Conservation (phyloP, 2,888 invertebrate species). For the Dioctria linearis region DNA sequence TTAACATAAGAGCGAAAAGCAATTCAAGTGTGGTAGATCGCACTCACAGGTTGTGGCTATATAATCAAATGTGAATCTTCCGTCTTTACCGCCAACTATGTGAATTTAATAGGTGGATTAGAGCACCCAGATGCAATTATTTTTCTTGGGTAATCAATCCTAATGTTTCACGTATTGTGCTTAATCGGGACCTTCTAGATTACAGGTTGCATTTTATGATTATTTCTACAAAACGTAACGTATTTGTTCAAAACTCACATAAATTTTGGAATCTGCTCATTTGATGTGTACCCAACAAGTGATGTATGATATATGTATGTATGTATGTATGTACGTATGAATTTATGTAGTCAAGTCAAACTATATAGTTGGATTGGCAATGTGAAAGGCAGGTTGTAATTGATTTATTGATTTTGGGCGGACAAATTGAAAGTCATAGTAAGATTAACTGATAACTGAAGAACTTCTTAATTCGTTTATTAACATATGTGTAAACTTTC, state of each 20-base stretch:
- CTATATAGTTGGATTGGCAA: too few species aligned
- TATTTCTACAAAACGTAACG: not conserved
- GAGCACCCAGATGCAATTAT: slow-evolving; percentile 31
- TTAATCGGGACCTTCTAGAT: not conserved
- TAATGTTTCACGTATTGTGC: slow-evolving; percentile 28
- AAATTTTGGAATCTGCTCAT: not conserved
- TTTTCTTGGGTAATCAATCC: slow-evolving; percentile 29
- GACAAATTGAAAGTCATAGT: too few species aligned
- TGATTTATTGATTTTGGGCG: too few species aligned
- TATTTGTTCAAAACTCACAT: slow-evolving; percentile 20
- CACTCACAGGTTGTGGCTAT: not conserved
- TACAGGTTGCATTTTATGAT: not conserved
- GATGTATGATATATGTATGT: too few species aligned
- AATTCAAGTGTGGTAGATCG: slow-evolving; percentile 18
- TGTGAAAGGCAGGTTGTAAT: too few species aligned
- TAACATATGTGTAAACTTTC: too few species aligned
- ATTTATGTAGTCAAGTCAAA: too few species aligned
- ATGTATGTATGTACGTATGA: too few species aligned
- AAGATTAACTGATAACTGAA: too few species aligned
- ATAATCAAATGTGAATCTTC: not conserved
- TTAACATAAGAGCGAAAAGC: not conserved
- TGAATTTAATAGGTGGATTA: slow-evolving; percentile 34
- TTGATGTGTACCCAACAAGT: too few species aligned
- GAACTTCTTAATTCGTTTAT: too few species aligned
- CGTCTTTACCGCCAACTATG: not conserved